phyloP scores from a whole-genome alignment of 2,888 invertebrate genomes.

The Liodrosophila aerea region DNA sequence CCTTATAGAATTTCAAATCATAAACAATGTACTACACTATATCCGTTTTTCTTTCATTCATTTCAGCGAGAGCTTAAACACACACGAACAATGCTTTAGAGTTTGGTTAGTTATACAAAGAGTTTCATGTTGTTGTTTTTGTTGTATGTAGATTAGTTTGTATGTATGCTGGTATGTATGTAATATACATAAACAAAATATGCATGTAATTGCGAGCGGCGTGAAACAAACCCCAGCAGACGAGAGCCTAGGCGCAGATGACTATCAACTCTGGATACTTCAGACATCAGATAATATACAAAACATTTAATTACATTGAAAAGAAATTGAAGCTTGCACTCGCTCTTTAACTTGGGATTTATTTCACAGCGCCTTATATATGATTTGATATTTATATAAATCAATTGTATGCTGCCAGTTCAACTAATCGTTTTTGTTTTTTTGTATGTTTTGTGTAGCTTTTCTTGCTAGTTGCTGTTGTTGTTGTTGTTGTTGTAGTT shows the following conservation, averaged over 20 bases:
- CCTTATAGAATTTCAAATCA: constrained; percentile 4
- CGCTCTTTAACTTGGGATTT: constrained; percentile 15
- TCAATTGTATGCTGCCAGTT: constrained; percentile 35
- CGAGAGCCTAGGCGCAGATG: not conserved
- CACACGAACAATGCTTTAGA: constrained; percentile 17
- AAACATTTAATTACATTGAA: too few species aligned
- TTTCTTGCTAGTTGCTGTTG: constrained; percentile 25
- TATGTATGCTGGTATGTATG: constrained; percentile 34
- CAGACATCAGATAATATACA: too few species aligned
- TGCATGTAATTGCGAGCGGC: constrained; percentile 15
- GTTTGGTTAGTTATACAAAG: constrained; percentile 35
- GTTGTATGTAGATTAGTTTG: constrained; percentile 27
- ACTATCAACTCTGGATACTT: too few species aligned
- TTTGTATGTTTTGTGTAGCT: constrained; percentile 1
- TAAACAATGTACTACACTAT: not conserved
- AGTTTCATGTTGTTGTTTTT: constrained; percentile 17
- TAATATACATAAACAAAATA: constrained; percentile 33
- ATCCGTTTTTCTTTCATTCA: not conserved
- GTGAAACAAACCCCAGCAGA: constrained; percentile 23
- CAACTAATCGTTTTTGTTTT: constrained; percentile 31
- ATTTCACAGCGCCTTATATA: constrained; percentile 29
- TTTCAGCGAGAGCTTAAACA: constrained; percentile 7
- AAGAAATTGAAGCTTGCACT: not conserved
- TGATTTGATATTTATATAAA: constrained; percentile 30
- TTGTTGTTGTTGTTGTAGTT: constrained; percentile 30